Evolutionary conservation across 1,140 invertebrate genomes (phyloP), one percentile per base, ranked within the genome.

Genomic region (Lethocerus indicus): DNA sequence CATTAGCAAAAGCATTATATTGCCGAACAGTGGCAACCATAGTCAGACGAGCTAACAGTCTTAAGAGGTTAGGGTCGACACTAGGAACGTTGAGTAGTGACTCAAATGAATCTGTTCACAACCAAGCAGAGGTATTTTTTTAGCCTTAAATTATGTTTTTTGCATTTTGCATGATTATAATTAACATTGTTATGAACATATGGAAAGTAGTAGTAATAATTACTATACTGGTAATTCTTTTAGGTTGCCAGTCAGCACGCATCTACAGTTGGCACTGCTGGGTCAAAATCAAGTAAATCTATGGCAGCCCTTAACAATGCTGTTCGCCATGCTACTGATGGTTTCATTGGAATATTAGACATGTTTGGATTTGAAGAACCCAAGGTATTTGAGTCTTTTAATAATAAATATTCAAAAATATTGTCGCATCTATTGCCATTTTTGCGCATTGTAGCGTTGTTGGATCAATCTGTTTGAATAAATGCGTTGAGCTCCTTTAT

Each of bases 331-430:
- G 87, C 87, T n/a, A 92, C 87, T 0, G 87, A 93, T 62, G 88
- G 88, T 3, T 93, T 92, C 63, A 92, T 94, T 55, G 89, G 89
- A 13, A 92, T 93, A 57, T 67, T 94, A 41, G 89, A 93, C 61
- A 93, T 94, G 89, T 94, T 93, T 66, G 89, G 89, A 0, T 94
- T 92, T 65, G 89, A 94, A 70, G 87, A 91, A 64, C 83, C 83
- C 21, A 83, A 85, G 60, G 71, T 72, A 61, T 57, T 37, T 54
- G 21, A 40, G n/a, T n/a, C n/a, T n/a, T n/a, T n/a, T n/a, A n/a
- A n/a, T n/a, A n/a, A n/a, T n/a, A n/a, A n/a, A n/a, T n/a, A n/a
- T n/a, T n/a, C n/a, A n/a, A n/a, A n/a, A n/a, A n/a, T n/a, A n/a
- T n/a, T n/a, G n/a, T n/a, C n/a, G n/a, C n/a, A n/a, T n/a, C n/a